Evolutionary conservation across 2,113 vertebrate species (phyloP), one percentile per base, ranked within the genome.

Genomic region (Notarius quadriscutis): DNA sequence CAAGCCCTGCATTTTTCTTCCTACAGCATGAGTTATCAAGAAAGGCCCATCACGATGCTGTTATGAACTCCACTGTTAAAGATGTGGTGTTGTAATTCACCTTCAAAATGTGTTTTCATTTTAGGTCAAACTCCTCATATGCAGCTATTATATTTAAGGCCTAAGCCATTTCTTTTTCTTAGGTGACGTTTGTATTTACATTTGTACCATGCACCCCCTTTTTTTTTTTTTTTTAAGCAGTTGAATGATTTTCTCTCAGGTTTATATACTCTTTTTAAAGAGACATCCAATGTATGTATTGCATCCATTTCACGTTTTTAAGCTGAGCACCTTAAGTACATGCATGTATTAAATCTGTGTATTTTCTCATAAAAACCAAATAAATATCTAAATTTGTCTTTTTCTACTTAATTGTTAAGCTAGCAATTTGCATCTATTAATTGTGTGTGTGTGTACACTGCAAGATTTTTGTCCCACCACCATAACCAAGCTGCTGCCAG

Each of bases 11-110:
- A 25, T 69, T 86, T 84, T 88, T 87, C 30, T 60, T 69, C 48
- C 80, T 77, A 67, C 89, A 93, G 92, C 91, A 15, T 30, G 90
- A 91, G 17, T 79, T 93, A 22, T 91, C 89, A 18, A 90, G 27
- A 82, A 93, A 93, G 84, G 63, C 89, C 57, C 80, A 78, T 86
- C 60, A 74, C 20, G 89, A 92, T 27, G 78, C 85, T n/a, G 69
- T 93, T 81, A 88, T 92, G 85, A 93, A 93, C 84, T 92, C 91
- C 62, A 93, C 92, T 15, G 90, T 85, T 27, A 92, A 91, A 87
- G 92, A 92, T n/a, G 27, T 90, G 51, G 48, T 90, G 51, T 75
- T 86, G 65, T 90, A 62, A 86, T 58, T 80, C 27, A 18, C 12
- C 78, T 80, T 80, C 25, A 88, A 84, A 80, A 22, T 57, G 48